Evolutionary conservation across 2,888 invertebrate genomes (phyloP).

Genomic region (Blastobasis adustella): DNA sequence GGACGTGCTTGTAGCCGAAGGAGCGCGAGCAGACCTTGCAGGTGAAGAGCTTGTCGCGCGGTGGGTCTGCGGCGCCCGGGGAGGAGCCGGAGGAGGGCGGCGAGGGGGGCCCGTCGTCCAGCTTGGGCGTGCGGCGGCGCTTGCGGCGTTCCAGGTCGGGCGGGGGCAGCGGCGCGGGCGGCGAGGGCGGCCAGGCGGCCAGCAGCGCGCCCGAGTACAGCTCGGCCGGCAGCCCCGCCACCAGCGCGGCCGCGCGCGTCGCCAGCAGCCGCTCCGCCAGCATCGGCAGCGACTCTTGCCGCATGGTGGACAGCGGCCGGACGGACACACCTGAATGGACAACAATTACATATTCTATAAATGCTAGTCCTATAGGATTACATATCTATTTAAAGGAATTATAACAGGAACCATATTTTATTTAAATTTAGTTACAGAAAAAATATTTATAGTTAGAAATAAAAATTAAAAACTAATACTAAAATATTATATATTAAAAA

Average conservation of each 20-base stretch:
- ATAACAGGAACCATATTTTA: neutral
- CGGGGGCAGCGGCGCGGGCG: conserved; percentile 73
- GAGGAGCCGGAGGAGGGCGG: conserved; percentile 69
- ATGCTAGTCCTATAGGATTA: neutral
- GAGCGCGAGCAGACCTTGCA: conserved; percentile 91
- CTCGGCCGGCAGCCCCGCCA: conserved; percentile 75
- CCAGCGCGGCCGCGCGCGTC: conserved; percentile 68
- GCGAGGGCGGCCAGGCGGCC: conserved; percentile 72
- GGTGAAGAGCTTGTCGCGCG: conserved; percentile 89
- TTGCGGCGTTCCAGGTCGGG: conserved; percentile 61
- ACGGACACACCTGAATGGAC: conserved; percentile 63
- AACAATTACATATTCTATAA: conserved; percentile 5
- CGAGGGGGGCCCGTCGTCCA: conserved; percentile 53
- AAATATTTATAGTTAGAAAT: too few species aligned
- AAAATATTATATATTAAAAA: too few species aligned
- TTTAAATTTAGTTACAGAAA: too few species aligned
- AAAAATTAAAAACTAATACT: too few species aligned
- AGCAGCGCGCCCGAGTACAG: conserved; percentile 78
- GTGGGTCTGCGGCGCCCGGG: conserved; percentile 64
- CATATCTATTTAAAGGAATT: neutral
- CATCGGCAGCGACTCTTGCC: conserved; percentile 67
- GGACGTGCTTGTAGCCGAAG: conserved; percentile 95
- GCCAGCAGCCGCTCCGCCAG: conserved; percentile 70
- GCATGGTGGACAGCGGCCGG: conserved; percentile 64
- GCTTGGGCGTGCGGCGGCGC: conserved; percentile 63